Percentiles rank a stretch among this genome's conserved stretches.
phyloP scores from a whole-genome alignment of 2,888 invertebrate species.

The Tineola bisselliella region DNA sequence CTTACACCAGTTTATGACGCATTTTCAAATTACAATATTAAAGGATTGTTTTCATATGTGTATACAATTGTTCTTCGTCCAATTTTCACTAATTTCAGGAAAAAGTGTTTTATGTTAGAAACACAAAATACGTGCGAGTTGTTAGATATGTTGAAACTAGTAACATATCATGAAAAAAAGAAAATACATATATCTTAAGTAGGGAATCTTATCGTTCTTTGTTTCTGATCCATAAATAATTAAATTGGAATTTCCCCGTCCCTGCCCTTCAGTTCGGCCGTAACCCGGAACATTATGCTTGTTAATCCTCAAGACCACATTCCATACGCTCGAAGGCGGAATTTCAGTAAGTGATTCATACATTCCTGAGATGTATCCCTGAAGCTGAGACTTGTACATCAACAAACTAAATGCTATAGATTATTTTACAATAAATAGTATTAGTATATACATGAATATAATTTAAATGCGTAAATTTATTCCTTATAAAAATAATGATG shows the following conservation, averaged over 20 bases:
- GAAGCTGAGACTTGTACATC: neutral
- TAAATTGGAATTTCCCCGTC: neutral
- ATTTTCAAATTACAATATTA: neutral
- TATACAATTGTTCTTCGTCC: too few species aligned
- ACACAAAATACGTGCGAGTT: too few species aligned
- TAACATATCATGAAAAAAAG: too few species aligned
- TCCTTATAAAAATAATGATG: neutral
- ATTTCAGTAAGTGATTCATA: neutral
- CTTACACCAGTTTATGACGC: slow-evolving; percentile 3
- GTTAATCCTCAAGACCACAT: slow-evolving; percentile 7
- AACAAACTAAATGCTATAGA: neutral
- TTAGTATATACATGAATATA: neutral
- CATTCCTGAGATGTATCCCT: slow-evolving; percentile 6
- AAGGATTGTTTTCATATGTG: too few species aligned
- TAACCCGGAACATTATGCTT: slow-evolving; percentile 2
- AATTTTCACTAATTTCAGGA: too few species aligned
- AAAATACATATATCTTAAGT: too few species aligned
- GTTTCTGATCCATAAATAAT: neutral
- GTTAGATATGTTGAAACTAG: too few species aligned
- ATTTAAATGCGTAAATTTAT: neutral
- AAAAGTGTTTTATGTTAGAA: too few species aligned
- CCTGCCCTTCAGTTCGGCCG: slow-evolving; percentile 1
- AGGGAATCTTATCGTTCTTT: neutral
- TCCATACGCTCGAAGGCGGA: neutral
- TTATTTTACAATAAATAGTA: neutral